These are phyloP conservation scores for Xiphias gladius DNA, from an alignment of 2,113 vertebrate genomes.

Conservation along the genomic window DNA sequence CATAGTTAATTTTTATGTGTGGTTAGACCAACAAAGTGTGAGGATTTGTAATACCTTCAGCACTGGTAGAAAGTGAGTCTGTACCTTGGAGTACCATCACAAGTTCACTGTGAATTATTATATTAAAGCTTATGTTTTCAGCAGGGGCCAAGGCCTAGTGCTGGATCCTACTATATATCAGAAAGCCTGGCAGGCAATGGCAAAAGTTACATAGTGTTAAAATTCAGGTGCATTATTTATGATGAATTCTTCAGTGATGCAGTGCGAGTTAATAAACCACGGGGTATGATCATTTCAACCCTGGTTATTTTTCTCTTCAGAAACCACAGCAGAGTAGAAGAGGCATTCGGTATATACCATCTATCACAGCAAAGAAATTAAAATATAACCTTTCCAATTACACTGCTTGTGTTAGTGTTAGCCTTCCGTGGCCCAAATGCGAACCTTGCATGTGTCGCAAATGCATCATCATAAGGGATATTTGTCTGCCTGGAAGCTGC, in stretches of 20 bases:
- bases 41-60: background rate
- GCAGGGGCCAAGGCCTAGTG: slow-evolving; percentile 24
- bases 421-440: slow-evolving; percentile 28
- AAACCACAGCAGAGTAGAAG: slow-evolving; percentile 33
- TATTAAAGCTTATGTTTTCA: slow-evolving; percentile 55
- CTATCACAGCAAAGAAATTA: slow-evolving; percentile 63
- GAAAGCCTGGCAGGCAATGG: slow-evolving; percentile 38
- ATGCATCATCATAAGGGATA: slow-evolving; percentile 54
- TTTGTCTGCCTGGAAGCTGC: slow-evolving; percentile 29
- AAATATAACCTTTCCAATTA: slow-evolving; percentile 69
- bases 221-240: slow-evolving; percentile 68
- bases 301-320: slow-evolving; percentile 45
- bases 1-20: background rate
- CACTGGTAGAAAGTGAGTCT: background rate
- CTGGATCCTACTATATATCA: slow-evolving; percentile 56
- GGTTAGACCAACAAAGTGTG: background rate
- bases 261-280: slow-evolving; percentile 61
- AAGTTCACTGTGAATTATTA: slow-evolving; percentile 57
- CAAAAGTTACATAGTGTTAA: slow-evolving; percentile 65
- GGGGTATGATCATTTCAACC: slow-evolving; percentile 50
- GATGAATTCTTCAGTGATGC: slow-evolving; percentile 48
- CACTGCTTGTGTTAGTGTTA: slow-evolving; percentile 43
- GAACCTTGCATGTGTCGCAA: slow-evolving; percentile 33
- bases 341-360: slow-evolving; percentile 23
- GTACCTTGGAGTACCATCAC: slow-evolving; percentile 37